A percentile compares a stretch with the other conserved stretches of the same genome.
These are phyloP conservation scores for Micropoecilia bifurca DNA, from an alignment of 2,797 vertebrate genomes.

Conservation along the genomic window DNA sequence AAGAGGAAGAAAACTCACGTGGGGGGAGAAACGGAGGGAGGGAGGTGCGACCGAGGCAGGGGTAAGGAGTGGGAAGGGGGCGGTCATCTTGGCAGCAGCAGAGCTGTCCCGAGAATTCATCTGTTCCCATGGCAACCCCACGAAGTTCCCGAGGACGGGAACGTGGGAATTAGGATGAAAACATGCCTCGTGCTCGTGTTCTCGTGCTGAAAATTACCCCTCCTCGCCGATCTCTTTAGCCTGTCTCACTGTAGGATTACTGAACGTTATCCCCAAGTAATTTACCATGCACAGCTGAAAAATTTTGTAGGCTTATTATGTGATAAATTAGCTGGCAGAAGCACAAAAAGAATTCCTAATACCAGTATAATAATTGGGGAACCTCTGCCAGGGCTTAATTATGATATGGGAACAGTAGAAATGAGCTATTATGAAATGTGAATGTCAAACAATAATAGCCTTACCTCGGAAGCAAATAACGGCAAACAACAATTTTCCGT, in stretches of 20 bases:
- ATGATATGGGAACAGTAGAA: not conserved
- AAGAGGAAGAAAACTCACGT: slow-evolving; percentile 44
- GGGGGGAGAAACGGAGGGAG: slow-evolving; percentile 7
- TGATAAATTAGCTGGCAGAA: slow-evolving; percentile 20
- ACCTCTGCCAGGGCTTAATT: slow-evolving; percentile 10
- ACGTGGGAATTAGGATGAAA: slow-evolving; percentile 73
- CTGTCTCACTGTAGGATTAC: slow-evolving; percentile 28
- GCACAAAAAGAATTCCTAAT: slow-evolving; percentile 22
- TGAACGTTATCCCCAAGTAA: slow-evolving; percentile 23
- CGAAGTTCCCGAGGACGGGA: slow-evolving; percentile 68
- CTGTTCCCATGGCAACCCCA: slow-evolving; percentile 78
- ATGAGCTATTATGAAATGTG: not conserved
- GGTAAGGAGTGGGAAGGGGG: slow-evolving; percentile 16
- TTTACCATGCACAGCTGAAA: slow-evolving; percentile 35
- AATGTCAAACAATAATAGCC: not conserved
- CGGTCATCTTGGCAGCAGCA: slow-evolving; percentile 67
- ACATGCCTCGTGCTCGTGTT: slow-evolving; percentile 54
- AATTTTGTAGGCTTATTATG: slow-evolving; percentile 22
- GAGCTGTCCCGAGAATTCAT: slow-evolving; percentile 75
- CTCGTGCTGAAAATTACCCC: slow-evolving; percentile 52
- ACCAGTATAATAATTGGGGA: slow-evolving; percentile 7
- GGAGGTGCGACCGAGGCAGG: not conserved
- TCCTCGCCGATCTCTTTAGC: slow-evolving; percentile 24
- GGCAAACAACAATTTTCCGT: not conserved
- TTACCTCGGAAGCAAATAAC: not conserved